These are phyloP conservation scores for Paralichthys olivaceus DNA, from an alignment of 2,113 vertebrate genomes.

Conservation along the genomic window DNA sequence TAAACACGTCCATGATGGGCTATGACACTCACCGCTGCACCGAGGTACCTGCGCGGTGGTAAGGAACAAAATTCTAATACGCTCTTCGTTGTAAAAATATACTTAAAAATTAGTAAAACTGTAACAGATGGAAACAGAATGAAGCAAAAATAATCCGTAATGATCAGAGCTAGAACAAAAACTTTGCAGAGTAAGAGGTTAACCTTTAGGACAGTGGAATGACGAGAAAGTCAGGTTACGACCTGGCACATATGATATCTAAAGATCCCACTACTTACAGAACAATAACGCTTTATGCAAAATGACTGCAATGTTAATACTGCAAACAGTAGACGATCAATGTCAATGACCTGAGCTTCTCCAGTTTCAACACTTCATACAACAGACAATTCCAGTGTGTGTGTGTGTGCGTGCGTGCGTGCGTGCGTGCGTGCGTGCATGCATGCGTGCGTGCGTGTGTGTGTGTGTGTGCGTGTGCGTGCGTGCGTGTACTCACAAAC, in stretches of 20 bases:
- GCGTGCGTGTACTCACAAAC: constrained; percentile 10
- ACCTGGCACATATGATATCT: neutral
- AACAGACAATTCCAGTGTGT: no score
- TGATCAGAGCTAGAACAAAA: neutral
- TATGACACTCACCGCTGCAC: neutral
- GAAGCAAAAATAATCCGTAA: neutral
- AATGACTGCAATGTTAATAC: neutral
- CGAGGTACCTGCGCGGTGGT: neutral
- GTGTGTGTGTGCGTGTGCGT: neutral
- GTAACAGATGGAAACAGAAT: neutral
- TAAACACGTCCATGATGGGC: constrained; percentile 11
- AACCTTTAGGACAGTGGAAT: no score
- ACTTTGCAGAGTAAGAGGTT: no score
- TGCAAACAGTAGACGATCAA: neutral
- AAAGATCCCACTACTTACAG: neutral
- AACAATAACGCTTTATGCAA: neutral
- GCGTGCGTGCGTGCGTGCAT: no score
- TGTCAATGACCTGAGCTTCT: constrained; percentile 33
- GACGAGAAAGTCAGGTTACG: neutral
- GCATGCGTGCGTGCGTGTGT: no score
- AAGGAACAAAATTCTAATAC: neutral
- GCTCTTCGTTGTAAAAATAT: neutral
- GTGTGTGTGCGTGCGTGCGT: neutral
- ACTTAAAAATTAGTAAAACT: neutral
- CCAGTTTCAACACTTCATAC: constrained; percentile 41